phyloP scores from a whole-genome alignment of 2,797 vertebrate genomes.

The Coreius guichenoti region DNA sequence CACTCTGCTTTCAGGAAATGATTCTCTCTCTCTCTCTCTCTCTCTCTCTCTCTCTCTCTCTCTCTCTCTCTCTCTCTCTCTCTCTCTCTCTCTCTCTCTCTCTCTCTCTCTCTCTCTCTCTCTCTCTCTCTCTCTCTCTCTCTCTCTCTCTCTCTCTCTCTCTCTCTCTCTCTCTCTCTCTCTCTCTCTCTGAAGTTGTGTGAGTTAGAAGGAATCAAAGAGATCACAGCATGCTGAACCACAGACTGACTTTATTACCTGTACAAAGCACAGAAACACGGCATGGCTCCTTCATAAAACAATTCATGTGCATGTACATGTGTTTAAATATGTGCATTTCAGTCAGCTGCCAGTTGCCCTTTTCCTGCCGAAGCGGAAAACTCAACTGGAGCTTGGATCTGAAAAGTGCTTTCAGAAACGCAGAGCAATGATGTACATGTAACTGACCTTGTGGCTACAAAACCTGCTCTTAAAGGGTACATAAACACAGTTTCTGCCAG shows the following conservation, averaged over 20 bases:
- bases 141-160: conserved; percentile 35
- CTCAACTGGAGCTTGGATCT: neutral
- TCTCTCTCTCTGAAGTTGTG: conserved; percentile 25
- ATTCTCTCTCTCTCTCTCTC: conserved; percentile 28
- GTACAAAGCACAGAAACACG: conserved; percentile 4
- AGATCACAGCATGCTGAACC: conserved; percentile 9
- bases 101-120: too few relatives aligned
- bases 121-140: conserved; percentile 14
- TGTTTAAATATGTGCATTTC: neutral
- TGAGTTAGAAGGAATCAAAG: conserved; percentile 26
- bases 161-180: neutral
- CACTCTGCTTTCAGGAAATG: conserved; percentile 38
- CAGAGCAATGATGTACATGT: neutral
- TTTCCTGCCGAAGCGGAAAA: neutral
- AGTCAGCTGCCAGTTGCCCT: neutral
- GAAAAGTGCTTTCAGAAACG: neutral
- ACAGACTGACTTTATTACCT: conserved; percentile 16
- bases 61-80: conserved; percentile 20
- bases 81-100: conserved; percentile 29
- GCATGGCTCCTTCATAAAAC: conserved; percentile 6
- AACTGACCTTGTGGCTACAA: neutral
- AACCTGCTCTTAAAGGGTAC: neutral
- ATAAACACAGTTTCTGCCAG: too few relatives aligned
- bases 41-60: conserved; percentile 9
- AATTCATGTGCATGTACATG: neutral